phyloP scores from a whole-genome alignment of 1,140 invertebrate species.

The Microplitis mediator region DNA sequence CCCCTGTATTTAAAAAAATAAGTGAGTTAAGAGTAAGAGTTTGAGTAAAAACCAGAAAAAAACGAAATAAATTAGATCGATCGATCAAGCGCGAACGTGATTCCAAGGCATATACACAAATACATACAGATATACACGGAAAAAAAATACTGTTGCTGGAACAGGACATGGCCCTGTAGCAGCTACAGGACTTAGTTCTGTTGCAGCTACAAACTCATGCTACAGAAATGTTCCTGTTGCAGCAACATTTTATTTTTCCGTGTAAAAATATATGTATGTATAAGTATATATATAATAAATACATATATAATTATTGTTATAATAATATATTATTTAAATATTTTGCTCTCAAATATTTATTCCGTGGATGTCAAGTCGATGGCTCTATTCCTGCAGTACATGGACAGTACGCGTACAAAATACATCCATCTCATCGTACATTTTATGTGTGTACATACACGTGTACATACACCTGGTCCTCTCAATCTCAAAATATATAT shows the following conservation, averaged over 20 bases:
- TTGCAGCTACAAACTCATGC: too few species aligned
- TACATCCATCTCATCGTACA: not conserved
- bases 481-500: not conserved
- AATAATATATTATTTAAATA: not conserved
- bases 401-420: not conserved
- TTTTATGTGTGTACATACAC: not conserved
- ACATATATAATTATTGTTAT: too few species aligned
- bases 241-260: too few species aligned
- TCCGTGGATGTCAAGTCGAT: not conserved
- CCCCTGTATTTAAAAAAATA: too few species aligned
- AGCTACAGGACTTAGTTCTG: too few species aligned
- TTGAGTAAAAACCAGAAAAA: not conserved
- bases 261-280: not conserved
- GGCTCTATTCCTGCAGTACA: not conserved
- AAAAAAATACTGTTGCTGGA: too few species aligned
- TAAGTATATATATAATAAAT: not conserved
- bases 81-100: constrained; percentile 15
- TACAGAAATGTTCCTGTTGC: too few species aligned
- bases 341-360: not conserved
- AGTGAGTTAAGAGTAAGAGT: too few species aligned
- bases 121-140: not conserved
- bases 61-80: not conserved
- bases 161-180: too few species aligned
- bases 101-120: not conserved
- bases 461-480: not conserved